phyloP scores from a whole-genome alignment of 92 coral and sea anemone genomes.

The Parazoanthus atlanticus region DNA sequence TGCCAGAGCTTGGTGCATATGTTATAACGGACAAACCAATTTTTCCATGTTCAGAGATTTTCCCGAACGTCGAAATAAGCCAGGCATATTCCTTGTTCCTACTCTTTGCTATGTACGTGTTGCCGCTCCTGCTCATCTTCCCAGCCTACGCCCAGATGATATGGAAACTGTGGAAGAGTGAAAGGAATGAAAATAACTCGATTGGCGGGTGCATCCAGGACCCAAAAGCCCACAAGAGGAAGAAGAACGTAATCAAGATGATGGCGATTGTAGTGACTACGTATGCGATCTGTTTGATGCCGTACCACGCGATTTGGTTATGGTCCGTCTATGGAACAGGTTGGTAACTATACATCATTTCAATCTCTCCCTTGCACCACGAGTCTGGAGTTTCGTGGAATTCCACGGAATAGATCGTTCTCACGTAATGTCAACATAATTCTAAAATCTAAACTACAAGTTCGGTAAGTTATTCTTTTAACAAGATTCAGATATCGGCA shows the following conservation, averaged over 20 bases:
- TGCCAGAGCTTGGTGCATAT: slow-evolving; percentile 90
- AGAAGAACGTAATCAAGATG: slow-evolving; percentile 90
- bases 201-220: slow-evolving; percentile 81
- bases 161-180: slow-evolving; percentile 67
- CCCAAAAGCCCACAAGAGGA: slow-evolving; percentile 78
- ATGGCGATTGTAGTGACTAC: slow-evolving; percentile 88
- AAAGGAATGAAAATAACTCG: slow-evolving; percentile 57
- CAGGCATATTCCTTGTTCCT: slow-evolving; percentile 77
- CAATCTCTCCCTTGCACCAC: no score
- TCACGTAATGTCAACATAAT: no score
- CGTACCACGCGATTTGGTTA: slow-evolving; percentile 73
- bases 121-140: slow-evolving; percentile 78
- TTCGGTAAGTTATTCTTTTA: no score
- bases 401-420: no score
- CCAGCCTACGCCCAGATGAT: slow-evolving; percentile 90
- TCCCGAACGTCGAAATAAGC: slow-evolving; percentile 60
- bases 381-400: no score
- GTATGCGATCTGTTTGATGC: slow-evolving; percentile 85
- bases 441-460: no score
- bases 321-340: slow-evolving; percentile 83
- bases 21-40: neutral
- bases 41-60: slow-evolving; percentile 77
- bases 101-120: slow-evolving; percentile 70
- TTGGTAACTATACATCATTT: slow-evolving; percentile 19
- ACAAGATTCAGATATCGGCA: no score